A percentile compares a stretch with the other conserved stretches of the same genome.
These are phyloP conservation scores for Macrophya annulata DNA, from an alignment of 2,888 invertebrate genomes.

Conservation along the genomic window DNA sequence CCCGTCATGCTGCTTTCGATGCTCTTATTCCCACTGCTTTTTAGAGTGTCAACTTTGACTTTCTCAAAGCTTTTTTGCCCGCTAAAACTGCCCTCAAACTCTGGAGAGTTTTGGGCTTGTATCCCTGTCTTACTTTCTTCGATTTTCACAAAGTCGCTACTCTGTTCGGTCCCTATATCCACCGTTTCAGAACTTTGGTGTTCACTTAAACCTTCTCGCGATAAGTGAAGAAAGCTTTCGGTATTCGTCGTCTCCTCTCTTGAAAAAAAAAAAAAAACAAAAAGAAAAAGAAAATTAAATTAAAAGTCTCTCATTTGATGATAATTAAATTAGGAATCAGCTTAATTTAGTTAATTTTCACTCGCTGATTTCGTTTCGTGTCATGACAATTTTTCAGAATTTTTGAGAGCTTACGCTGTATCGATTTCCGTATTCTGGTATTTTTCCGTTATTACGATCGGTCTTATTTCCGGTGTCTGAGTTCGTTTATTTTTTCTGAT, in stretches of 20 bases:
- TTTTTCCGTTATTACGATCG: neutral
- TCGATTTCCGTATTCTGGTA: conserved; percentile 39
- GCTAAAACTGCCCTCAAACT: neutral
- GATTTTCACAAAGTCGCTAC: neutral
- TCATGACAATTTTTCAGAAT: neutral
- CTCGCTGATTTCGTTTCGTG: neutral
- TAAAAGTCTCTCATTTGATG: neutral
- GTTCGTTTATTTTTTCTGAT: conserved; percentile 66
- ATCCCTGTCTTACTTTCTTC: neutral
- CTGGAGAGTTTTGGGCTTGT: neutral
- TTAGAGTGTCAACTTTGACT: neutral
- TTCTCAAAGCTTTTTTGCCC: neutral
- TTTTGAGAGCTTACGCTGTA: neutral
- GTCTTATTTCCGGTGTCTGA: conserved; percentile 60
- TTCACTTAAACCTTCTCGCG: neutral
- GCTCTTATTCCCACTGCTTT: neutral
- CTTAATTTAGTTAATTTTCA: neutral
- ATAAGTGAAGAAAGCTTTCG: neutral
- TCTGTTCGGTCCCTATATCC: neutral
- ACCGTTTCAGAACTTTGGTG: neutral
- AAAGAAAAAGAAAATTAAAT: neutral
- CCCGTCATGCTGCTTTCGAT: too few species aligned
- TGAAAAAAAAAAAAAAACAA: neutral
- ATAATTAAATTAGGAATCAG: neutral
- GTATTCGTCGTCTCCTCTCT: conserved; percentile 29